Conservation (phyloP, 2,113 vertebrate species). For the Lophotis ruficrista region DNA sequence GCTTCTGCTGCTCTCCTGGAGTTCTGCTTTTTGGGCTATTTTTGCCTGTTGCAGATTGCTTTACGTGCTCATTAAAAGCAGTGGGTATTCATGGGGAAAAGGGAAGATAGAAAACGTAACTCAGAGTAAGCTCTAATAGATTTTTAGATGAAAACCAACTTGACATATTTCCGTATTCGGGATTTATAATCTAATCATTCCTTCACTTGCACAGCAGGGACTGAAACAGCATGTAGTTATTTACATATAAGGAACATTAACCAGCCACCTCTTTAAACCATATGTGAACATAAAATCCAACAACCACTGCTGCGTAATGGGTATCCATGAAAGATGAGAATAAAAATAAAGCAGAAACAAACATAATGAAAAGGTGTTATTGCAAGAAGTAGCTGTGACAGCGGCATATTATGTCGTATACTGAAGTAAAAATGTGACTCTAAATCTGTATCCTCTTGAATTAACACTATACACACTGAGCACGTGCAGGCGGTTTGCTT, state of each 20-base stretch:
- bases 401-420: background rate
- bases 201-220: conserved; percentile 7
- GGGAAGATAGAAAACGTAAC: background rate
- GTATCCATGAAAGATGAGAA: background rate
- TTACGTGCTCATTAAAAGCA: background rate
- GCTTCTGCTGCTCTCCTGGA: background rate
- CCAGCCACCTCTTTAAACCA: conserved; percentile 48
- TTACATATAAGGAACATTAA: conserved; percentile 60
- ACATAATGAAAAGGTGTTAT: background rate
- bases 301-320: conserved; percentile 16
- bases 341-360: background rate
- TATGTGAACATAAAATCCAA: conserved; percentile 30
- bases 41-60: background rate
- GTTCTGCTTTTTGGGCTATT: background rate
- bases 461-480: background rate
- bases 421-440: background rate
- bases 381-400: conserved; percentile 14
- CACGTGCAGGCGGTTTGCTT: background rate
- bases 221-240: conserved; percentile 40
- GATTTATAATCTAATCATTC: conserved; percentile 26
- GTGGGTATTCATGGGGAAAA: background rate
- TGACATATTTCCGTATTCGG: background rate
- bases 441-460: background rate
- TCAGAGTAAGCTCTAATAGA: background rate
- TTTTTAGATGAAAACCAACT: conserved; percentile 18